Conservation (phyloP, 2,888 invertebrate genomes). For the Acanthosepion lycidas region DNA sequence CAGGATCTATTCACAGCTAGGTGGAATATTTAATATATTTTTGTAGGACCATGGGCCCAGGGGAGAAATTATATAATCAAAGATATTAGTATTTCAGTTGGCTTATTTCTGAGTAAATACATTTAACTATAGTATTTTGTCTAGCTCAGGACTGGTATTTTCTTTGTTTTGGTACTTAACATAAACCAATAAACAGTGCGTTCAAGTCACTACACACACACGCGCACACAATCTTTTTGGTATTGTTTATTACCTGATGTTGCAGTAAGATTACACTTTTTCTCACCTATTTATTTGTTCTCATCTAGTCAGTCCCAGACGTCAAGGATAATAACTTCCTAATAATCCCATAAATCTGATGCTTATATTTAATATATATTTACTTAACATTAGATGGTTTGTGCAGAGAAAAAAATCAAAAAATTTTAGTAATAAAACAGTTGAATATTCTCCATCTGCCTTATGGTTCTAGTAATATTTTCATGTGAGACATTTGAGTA, state of each 20-base stretch:
- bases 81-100: no score
- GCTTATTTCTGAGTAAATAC: no score
- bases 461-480: background rate
- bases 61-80: no score
- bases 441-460: background rate
- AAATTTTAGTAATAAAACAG: background rate
- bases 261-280: background rate
- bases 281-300: background rate
- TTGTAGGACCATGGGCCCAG: no score
- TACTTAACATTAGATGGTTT: background rate
- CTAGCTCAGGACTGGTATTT: no score
- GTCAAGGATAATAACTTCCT: background rate
- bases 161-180: no score
- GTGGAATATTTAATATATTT: no score
- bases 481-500: background rate
- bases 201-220: no score
- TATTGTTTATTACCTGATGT: background rate
- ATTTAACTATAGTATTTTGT: no score
- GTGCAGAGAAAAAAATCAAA: background rate
- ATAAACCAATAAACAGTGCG: no score
- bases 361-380: background rate
- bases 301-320: background rate
- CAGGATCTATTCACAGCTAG: no score
- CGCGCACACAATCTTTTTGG: background rate
- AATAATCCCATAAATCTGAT: background rate